These are phyloP conservation scores for Charadrius vociferus DNA, from an alignment of 2,113 vertebrate species.

Conservation along the genomic window DNA sequence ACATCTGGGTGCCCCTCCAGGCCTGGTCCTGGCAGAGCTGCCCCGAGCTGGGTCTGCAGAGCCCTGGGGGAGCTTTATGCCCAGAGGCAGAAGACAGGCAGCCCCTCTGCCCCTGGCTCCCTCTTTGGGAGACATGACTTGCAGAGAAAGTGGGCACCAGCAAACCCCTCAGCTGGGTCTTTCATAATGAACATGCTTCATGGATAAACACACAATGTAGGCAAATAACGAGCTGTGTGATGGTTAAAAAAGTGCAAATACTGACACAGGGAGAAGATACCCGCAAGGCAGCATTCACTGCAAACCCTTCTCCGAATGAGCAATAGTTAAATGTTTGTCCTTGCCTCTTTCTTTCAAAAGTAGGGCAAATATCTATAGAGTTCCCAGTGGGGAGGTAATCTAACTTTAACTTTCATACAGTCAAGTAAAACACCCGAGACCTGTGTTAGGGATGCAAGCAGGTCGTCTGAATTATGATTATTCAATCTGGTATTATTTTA, in stretches of 20 bases:
- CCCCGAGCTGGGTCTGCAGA: accelerated
- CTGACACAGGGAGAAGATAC: background rate
- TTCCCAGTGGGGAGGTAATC: slow-evolving; percentile 58
- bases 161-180: background rate
- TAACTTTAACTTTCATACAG: slow-evolving; percentile 72
- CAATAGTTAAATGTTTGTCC: slow-evolving; percentile 59
- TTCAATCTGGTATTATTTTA: slow-evolving; percentile 71
- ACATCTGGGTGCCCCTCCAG: background rate
- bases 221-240: background rate
- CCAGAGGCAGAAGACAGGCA: background rate
- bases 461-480: slow-evolving; percentile 68
- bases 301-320: background rate
- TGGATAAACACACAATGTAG: background rate
- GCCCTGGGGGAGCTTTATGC: background rate
- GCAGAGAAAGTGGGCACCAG: background rate
- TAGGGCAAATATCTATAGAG: slow-evolving; percentile 55
- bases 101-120: background rate
- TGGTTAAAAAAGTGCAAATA: background rate
- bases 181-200: background rate
- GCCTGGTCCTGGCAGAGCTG: background rate
- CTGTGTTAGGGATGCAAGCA: slow-evolving; percentile 57
- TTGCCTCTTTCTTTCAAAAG: slow-evolving; percentile 63
- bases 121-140: background rate
- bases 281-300: background rate
- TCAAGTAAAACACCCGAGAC: slow-evolving; percentile 64